Evolutionary conservation across 2,797 vertebrate genomes (phyloP).

Genomic region (Bryconaethiops microstoma): DNA sequence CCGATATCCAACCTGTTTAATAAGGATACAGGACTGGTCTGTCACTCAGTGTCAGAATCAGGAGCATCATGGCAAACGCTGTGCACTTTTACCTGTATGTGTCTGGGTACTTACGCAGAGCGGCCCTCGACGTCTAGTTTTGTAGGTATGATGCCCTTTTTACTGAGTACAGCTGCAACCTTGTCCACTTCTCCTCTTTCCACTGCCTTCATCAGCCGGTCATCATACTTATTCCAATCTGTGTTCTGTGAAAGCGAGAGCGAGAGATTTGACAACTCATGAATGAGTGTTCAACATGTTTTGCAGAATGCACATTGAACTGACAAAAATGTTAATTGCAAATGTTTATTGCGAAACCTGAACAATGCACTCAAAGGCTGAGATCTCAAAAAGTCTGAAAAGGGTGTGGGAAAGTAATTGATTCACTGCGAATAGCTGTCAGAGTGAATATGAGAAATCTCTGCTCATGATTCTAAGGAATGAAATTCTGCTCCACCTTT

Average conservation of each 20-base stretch:
- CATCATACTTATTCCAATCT: conserved; percentile 98
- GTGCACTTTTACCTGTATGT: not conserved
- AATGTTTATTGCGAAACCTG: not conserved
- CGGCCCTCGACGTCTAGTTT: conserved; percentile 95
- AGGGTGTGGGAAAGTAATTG: not conserved
- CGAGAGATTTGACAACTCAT: not conserved
- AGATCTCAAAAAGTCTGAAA: not conserved
- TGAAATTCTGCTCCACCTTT: not conserved
- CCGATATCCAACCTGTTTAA: no score
- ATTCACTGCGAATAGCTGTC: conserved; percentile 3
- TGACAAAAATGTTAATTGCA: not conserved
- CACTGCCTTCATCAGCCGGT: conserved; percentile 96
- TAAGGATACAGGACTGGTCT: no score
- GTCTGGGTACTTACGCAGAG: conserved; percentile 88
- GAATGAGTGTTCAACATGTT: not conserved
- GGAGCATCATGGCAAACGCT: not conserved
- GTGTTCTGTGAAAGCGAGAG: conserved; percentile 75
- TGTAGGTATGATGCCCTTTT: conserved; percentile 91
- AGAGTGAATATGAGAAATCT: not conserved
- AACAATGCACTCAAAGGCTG: not conserved
- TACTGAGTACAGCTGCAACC: conserved; percentile 88
- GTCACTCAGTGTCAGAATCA: not conserved
- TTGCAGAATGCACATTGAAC: not conserved
- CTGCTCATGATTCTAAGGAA: not conserved
- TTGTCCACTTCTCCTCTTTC: conserved; percentile 95